Percentiles rank a stretch among this genome's conserved stretches.
Evolutionary conservation across 2,888 invertebrate genomes (phyloP).

Genomic region (Conus canariensis): DNA sequence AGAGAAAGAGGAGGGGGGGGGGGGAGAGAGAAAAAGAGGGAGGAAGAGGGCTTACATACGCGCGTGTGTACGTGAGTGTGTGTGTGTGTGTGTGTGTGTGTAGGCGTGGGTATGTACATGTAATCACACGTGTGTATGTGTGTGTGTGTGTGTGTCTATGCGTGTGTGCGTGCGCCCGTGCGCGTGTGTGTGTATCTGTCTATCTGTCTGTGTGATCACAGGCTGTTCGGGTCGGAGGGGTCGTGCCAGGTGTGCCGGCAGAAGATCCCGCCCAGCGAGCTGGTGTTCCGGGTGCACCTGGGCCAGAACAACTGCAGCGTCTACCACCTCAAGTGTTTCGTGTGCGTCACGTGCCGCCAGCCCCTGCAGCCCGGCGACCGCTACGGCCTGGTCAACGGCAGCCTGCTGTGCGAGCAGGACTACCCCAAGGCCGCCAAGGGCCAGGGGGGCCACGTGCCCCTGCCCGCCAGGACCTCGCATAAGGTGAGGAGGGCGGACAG

Average conservation of each 20-base stretch:
- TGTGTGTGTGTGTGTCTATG: not conserved
- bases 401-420: constrained; percentile 95
- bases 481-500: not conserved
- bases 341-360: constrained; percentile 94
- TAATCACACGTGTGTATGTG: not conserved
- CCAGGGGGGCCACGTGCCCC: constrained; percentile 58
- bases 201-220: constrained; percentile 78
- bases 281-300: constrained; percentile 90
- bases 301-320: constrained; percentile 80
- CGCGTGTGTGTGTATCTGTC: not conserved
- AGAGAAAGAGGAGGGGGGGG: too few species aligned
- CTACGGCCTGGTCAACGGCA: constrained; percentile 94
- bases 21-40: too few species aligned
- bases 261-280: constrained; percentile 94
- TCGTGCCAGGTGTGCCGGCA: constrained; percentile 95
- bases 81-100: too few species aligned
- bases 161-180: not conserved
- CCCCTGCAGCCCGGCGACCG: constrained; percentile 94
- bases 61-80: not conserved
- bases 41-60: not conserved
- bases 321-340: constrained; percentile 97
- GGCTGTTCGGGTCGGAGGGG: constrained; percentile 94
- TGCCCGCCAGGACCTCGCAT: constrained; percentile 40
- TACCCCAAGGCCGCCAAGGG: constrained; percentile 91
- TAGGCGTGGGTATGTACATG: not conserved